phyloP scores from a whole-genome alignment of 2,797 vertebrate genomes.

The Anabas testudineus region DNA sequence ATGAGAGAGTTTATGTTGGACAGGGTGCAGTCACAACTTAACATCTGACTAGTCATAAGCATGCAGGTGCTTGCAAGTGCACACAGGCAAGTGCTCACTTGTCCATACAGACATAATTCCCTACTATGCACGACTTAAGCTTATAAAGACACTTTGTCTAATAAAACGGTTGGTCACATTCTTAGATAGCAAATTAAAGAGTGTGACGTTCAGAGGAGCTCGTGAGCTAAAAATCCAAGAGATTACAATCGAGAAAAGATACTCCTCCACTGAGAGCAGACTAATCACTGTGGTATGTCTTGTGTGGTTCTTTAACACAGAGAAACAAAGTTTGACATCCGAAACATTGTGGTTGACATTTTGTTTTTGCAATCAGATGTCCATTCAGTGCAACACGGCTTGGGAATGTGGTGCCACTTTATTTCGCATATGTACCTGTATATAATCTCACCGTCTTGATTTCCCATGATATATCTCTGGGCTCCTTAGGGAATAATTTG shows the following conservation, averaged over 20 bases:
- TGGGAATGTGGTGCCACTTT: neutral
- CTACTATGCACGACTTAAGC: slow-evolving; percentile 13
- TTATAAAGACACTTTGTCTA: slow-evolving; percentile 19
- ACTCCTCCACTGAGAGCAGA: neutral
- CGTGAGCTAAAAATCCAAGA: neutral
- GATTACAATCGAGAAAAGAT: slow-evolving; percentile 8
- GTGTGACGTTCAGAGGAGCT: slow-evolving; percentile 22
- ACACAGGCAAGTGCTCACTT: slow-evolving; percentile 19
- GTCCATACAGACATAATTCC: slow-evolving; percentile 19
- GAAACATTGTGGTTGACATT: slow-evolving; percentile 7
- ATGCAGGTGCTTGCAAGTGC: slow-evolving; percentile 17
- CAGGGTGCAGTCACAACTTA: slow-evolving; percentile 30
- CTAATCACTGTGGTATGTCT: neutral
- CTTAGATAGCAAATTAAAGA: slow-evolving; percentile 39
- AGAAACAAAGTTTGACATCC: slow-evolving; percentile 4
- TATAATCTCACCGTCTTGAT: neutral
- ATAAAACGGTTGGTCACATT: slow-evolving; percentile 25
- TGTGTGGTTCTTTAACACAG: slow-evolving; percentile 2
- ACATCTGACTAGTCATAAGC: slow-evolving; percentile 1
- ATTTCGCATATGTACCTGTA: neutral
- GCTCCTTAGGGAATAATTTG: too few species aligned
- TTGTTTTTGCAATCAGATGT: slow-evolving; percentile 12
- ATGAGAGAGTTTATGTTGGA: slow-evolving; percentile 44
- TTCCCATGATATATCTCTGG: slow-evolving; percentile 1
- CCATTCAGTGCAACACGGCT: neutral